Conservation (phyloP, 2,888 invertebrate species). For the Tetranychus piercei region DNA sequence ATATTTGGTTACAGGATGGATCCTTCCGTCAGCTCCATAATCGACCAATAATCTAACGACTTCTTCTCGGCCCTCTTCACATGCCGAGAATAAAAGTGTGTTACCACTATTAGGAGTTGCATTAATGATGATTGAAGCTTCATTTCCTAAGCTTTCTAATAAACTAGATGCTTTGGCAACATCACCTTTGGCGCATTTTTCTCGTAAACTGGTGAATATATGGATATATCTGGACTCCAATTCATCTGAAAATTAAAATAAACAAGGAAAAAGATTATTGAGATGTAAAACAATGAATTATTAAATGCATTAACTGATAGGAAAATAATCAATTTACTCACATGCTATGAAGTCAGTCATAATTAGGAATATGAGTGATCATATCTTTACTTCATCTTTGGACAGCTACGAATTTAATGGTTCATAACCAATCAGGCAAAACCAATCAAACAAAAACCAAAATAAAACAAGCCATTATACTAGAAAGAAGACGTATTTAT, state of each 20-base stretch:
- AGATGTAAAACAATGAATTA: no score
- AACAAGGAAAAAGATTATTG: no score
- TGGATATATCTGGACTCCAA: background rate
- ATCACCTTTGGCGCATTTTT: constrained; percentile 57
- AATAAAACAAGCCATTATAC: no score
- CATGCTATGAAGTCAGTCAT: background rate
- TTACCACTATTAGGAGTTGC: constrained; percentile 71
- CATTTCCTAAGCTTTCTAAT: constrained; percentile 30
- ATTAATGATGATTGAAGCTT: constrained; percentile 45
- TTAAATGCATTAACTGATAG: no score
- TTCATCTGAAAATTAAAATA: background rate
- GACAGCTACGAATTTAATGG: no score
- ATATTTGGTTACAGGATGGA: constrained; percentile 74
- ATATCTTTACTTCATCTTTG: no score
- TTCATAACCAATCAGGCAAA: no score
- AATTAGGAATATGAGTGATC: background rate
- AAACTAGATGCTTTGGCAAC: constrained; percentile 41
- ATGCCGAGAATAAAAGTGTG: constrained; percentile 44
- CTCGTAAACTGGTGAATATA: constrained; percentile 38
- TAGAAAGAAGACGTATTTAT: no score
- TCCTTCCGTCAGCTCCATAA: constrained; percentile 57
- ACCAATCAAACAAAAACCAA: no score
- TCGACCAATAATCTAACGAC: constrained; percentile 58
- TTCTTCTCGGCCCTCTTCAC: constrained; percentile 60
- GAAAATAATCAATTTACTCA: no score